A percentile compares a stretch with the other conserved stretches of the same genome.
Conservation (phyloP, 2,113 vertebrate species). For the Centrocercus urophasianus region DNA sequence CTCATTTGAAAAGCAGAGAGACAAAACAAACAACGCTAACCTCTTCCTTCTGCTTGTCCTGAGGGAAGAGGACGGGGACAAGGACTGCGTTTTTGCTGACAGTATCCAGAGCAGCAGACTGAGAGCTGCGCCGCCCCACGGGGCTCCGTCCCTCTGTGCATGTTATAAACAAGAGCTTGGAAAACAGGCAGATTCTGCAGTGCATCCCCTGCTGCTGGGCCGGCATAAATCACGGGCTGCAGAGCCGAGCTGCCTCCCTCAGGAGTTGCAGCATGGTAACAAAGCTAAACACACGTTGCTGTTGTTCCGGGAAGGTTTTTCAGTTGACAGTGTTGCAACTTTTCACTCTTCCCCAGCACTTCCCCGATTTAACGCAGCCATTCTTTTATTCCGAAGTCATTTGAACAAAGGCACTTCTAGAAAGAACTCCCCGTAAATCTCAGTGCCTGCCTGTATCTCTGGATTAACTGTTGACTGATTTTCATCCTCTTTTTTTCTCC, state of each 20-base stretch:
- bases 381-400: neutral
- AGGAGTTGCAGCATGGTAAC: conserved; percentile 50
- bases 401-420: conserved; percentile 34
- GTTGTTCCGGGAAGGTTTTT: conserved; percentile 32
- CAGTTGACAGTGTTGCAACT: conserved; percentile 44
- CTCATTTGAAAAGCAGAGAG: neutral
- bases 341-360: conserved; percentile 1
- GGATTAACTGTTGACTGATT: conserved; percentile 53
- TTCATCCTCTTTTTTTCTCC: conserved; percentile 2
- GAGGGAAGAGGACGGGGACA: neutral
- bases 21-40: conserved; percentile 14
- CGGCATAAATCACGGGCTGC: conserved; percentile 12
- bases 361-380: conserved; percentile 16
- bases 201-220: neutral
- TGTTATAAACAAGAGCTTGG: conserved; percentile 52
- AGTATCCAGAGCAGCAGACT: conserved; percentile 43
- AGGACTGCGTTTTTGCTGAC: conserved; percentile 35
- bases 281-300: conserved; percentile 47
- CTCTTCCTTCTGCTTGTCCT: conserved; percentile 26
- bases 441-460: conserved; percentile 20
- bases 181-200: conserved; percentile 51
- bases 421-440: conserved; percentile 52
- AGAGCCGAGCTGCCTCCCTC: neutral
- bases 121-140: conserved; percentile 15
- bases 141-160: conserved; percentile 9